Percentiles rank a stretch among this genome's conserved stretches.
phyloP scores from a whole-genome alignment of 2,797 vertebrate species.

The Lerista edwardsae region DNA sequence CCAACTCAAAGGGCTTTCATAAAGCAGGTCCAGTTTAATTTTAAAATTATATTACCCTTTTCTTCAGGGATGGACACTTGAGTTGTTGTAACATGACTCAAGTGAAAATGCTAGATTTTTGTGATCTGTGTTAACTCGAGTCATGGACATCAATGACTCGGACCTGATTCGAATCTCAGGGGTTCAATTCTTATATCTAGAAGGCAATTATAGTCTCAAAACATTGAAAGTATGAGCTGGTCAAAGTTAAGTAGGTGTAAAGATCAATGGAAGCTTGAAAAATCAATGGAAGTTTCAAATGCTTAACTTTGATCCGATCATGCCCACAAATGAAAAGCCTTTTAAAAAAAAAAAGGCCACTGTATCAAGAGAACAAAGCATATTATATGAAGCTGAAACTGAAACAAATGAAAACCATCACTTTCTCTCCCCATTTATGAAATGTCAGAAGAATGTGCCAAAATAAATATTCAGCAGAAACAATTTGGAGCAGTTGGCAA shows the following conservation, averaged over 20 bases:
- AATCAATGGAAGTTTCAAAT: neutral
- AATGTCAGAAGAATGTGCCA: conserved; percentile 66
- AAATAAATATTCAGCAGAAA: conserved; percentile 64
- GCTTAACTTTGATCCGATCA: neutral
- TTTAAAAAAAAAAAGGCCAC: conserved; percentile 5
- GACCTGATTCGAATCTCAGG: too few species aligned
- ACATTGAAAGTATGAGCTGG: conserved; percentile 34
- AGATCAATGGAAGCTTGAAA: neutral
- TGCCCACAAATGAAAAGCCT: neutral
- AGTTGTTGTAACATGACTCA: too few species aligned
- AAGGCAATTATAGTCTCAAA: conserved; percentile 52
- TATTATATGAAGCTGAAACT: conserved; percentile 26
- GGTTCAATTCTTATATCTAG: neutral
- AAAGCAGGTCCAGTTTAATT: too few species aligned
- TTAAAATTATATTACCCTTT: too few species aligned
- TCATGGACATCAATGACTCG: too few species aligned
- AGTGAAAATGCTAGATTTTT: too few species aligned
- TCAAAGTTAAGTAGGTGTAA: conserved; percentile 40
- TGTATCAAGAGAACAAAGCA: conserved; percentile 46
- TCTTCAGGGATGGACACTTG: too few species aligned
- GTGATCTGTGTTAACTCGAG: too few species aligned
- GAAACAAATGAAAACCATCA: conserved; percentile 68
- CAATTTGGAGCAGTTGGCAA: conserved; percentile 54
- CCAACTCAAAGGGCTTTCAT: too few species aligned
- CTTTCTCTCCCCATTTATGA: conserved; percentile 62